Base-by-base conservation (phyloP, 53 echinoderm and acorn worm genomes). In the Mesocentrotus franciscanus region DNA sequence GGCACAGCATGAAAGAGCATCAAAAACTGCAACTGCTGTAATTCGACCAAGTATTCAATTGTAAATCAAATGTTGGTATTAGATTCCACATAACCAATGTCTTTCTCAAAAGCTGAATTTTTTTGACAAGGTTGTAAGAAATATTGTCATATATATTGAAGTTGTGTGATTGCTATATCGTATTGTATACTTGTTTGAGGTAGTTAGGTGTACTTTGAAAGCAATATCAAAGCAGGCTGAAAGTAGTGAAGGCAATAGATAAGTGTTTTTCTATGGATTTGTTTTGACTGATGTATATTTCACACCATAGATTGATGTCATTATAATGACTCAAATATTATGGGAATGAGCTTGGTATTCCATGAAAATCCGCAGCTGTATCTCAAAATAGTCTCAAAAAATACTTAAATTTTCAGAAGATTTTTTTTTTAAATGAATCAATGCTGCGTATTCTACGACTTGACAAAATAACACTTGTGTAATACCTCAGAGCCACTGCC, bases 51-150 rank as follows among this genome's bases (percentile, higher is more conserved):
- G 87, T 87, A 87, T 87, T 87, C 87, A 87, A 87, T 57, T 58
- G 22, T 57, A 1, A 85, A 85, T 85, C 27, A 26, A n/a, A 85
- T n/a, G 12, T n/a, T 87, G 24, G 87, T 87, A 87, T 87, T 87
- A 87, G 87, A 87, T 87, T 87, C 87, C 87, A 87, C 29, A 58
- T 87, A 87, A 87, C 87, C 87, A 87, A 87, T 87, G 87, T 87
- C 87, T 87, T 87, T 87, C 87, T 87, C n/a, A 57, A 55, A 29
- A 56, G 87, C 87, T 87, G 87, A 87, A 87, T 58, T 87, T 87
- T 81, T 74, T 26, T 81, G 81, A 81, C 81, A 87, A 87, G 56
- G 34, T 58, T 87, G 87, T 87, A 87, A 87, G 27, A 56, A 87
- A 87, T 58, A 27, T 87, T 87, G 84, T 84, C 84, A 84, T 84